Evolutionary conservation across 1,140 invertebrate species (phyloP).

Genomic region (Kradibia gibbosae): DNA sequence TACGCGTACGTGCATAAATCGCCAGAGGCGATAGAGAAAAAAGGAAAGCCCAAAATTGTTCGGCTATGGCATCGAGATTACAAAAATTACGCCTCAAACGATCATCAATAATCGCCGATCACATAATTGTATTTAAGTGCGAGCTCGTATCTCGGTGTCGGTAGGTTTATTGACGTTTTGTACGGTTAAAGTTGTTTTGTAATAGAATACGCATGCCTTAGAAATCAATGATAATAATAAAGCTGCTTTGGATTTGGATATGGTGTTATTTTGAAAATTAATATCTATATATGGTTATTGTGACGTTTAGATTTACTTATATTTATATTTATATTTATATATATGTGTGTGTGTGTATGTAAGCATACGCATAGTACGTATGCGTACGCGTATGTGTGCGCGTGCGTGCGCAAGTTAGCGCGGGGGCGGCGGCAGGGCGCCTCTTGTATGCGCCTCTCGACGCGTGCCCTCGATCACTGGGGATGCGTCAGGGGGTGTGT

Average conservation of each 20-base stretch:
- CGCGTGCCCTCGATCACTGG: no score
- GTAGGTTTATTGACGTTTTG: not conserved
- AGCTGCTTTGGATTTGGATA: slow-evolving; percentile 6
- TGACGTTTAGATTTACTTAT: no score
- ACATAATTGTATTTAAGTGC: not conserved
- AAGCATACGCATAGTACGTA: no score
- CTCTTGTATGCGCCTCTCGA: no score
- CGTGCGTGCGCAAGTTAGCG: no score
- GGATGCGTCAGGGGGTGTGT: no score
- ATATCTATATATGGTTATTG: not conserved
- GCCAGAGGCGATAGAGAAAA: no score
- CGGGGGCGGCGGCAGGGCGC: no score
- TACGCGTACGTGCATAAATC: no score
- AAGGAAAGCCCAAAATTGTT: not conserved
- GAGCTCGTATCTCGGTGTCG: not conserved
- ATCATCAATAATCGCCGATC: not conserved
- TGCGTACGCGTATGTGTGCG: no score
- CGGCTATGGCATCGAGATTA: not conserved
- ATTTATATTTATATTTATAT: no score
- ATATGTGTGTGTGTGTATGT: no score
- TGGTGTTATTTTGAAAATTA: slow-evolving; percentile 31
- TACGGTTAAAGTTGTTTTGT: slow-evolving; percentile 16
- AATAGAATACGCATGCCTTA: slow-evolving; percentile 41
- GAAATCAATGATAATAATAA: slow-evolving; percentile 20
- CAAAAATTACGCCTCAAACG: not conserved